phyloP scores from a whole-genome alignment of 92 coral and sea anemone genomes.

The Desmophyllum pertusum region DNA sequence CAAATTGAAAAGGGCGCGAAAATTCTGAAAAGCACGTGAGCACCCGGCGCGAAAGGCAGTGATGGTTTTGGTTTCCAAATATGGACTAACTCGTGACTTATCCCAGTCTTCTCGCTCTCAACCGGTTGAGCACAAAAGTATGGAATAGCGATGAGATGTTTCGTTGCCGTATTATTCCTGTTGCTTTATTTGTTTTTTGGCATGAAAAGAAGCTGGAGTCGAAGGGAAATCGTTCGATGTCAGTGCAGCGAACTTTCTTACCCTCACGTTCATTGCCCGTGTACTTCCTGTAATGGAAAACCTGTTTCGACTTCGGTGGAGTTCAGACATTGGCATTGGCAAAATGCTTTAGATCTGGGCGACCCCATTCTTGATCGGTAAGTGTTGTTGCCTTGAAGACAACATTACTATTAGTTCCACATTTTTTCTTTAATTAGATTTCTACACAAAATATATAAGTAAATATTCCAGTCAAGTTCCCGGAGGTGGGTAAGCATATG shows the following conservation, averaged over 20 bases:
- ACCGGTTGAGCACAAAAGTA: slow-evolving; percentile 6
- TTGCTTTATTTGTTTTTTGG: slow-evolving; percentile 17
- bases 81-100: background rate
- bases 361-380: slow-evolving; percentile 35
- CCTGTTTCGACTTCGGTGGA: slow-evolving; percentile 25
- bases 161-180: background rate
- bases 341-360: slow-evolving; percentile 20
- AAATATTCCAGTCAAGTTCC: no score
- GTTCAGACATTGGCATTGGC: slow-evolving; percentile 50
- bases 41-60: background rate
- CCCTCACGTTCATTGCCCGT: slow-evolving; percentile 31
- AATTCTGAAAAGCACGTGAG: background rate
- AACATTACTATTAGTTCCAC: slow-evolving; percentile 21
- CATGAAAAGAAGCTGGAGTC: slow-evolving; percentile 38
- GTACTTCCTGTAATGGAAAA: slow-evolving; percentile 23
- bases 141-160: slow-evolving; percentile 19
- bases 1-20: background rate
- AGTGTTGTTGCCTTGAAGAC: slow-evolving; percentile 7
- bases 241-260: slow-evolving; percentile 27
- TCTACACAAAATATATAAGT: no score
- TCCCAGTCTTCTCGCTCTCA: slow-evolving; percentile 4
- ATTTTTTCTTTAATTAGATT: no score
- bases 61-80: background rate
- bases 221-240: slow-evolving; percentile 34
- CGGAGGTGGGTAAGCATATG: no score